Conservation (phyloP, 1,140 invertebrate genomes). For the Ostrea edulis region DNA sequence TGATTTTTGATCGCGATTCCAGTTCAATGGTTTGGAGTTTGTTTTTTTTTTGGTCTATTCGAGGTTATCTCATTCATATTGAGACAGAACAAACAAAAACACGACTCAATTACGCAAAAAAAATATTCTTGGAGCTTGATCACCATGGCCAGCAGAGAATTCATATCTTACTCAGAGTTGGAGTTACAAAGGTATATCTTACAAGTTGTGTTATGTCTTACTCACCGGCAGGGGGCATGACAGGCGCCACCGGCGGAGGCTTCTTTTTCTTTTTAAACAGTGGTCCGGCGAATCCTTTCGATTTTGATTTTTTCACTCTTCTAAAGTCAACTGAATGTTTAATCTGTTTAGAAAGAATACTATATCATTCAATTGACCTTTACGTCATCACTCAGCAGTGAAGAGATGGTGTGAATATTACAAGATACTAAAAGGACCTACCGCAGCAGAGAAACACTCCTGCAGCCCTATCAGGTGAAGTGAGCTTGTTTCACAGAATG, state of each 20-base stretch:
- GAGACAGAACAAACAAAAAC: too few species aligned
- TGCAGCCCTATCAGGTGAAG: constrained; percentile 84
- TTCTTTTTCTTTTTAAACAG: constrained; percentile 48
- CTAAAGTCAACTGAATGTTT: neutral
- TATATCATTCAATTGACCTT: neutral
- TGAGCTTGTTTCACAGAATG: constrained; percentile 71
- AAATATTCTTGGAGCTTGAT: too few species aligned
- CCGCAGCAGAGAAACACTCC: constrained; percentile 70
- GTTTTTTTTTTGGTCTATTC: too few species aligned
- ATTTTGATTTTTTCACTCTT: constrained; percentile 21
- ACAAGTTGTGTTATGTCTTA: neutral
- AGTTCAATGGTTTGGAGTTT: too few species aligned
- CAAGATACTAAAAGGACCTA: constrained; percentile 56
- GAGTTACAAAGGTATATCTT: too few species aligned
- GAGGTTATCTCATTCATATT: too few species aligned
- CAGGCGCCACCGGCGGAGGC: constrained; percentile 61
- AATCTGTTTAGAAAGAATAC: constrained; percentile 33
- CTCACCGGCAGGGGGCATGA: constrained; percentile 72
- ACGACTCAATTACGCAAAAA: too few species aligned
- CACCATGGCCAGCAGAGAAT: too few species aligned
- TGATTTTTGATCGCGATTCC: too few species aligned
- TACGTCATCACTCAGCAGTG: neutral
- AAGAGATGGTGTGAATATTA: neutral
- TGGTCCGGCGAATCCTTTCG: neutral
- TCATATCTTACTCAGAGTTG: too few species aligned